A percentile compares a stretch with the other conserved stretches of the same genome.
Conservation (phyloP, 2,797 vertebrate genomes). For the Gadopsis marmoratus region DNA sequence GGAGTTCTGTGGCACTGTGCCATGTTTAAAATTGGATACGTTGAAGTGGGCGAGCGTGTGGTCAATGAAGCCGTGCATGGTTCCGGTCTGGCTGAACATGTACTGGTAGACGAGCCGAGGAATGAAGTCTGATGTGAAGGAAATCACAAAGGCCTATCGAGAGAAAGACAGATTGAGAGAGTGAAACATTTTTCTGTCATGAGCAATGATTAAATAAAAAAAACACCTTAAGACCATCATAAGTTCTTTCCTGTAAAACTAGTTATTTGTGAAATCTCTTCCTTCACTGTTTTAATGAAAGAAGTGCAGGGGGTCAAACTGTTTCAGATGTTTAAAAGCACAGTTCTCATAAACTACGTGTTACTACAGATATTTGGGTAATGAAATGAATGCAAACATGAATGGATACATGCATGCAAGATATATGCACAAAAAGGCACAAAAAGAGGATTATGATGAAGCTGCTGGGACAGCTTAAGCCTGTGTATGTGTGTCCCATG, state of each 20-base stretch:
- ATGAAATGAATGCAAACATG: neutral
- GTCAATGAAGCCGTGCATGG: slow-evolving; percentile 97
- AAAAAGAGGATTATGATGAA: neutral
- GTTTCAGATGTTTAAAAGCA: slow-evolving; percentile 7
- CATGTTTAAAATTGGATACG: slow-evolving; percentile 91
- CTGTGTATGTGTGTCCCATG: slow-evolving; percentile 22
- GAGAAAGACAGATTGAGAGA: slow-evolving; percentile 11
- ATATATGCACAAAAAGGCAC: neutral
- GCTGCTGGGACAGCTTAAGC: slow-evolving; percentile 18
- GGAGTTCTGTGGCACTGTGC: slow-evolving; percentile 87
- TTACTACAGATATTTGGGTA: neutral
- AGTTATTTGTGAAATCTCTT: neutral
- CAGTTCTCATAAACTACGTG: neutral
- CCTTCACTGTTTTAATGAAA: neutral
- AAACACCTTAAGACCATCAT: neutral
- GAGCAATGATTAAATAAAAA: neutral
- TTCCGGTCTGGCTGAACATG: slow-evolving; percentile 93
- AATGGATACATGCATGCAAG: neutral
- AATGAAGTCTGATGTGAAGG: slow-evolving; percentile 97
- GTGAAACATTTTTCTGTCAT: neutral
- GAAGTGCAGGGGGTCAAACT: neutral
- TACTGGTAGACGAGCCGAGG: slow-evolving; percentile 98
- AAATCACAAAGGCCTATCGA: slow-evolving; percentile 95
- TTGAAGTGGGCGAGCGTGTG: slow-evolving; percentile 98
- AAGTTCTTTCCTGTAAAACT: neutral